A percentile compares a stretch with the other conserved stretches of the same genome.
Conservation (phyloP, 1,140 invertebrate genomes). For the Drosophila oshimai region DNA sequence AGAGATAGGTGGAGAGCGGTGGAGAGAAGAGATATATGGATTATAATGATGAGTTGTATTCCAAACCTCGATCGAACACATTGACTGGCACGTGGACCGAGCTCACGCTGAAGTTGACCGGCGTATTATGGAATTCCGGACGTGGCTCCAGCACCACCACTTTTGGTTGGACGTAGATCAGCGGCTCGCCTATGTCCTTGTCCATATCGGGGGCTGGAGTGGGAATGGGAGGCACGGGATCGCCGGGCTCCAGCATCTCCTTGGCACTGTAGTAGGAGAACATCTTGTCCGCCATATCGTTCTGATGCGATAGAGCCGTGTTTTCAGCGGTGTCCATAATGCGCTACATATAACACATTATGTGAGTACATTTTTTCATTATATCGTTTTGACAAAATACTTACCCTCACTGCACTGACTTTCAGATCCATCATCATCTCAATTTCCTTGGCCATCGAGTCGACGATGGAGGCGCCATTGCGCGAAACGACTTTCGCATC, state of each 20-base stretch:
- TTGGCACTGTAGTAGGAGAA: slow-evolving; percentile 90
- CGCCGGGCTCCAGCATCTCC: slow-evolving; percentile 85
- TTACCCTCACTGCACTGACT: slow-evolving; percentile 91
- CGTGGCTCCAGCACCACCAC: slow-evolving; percentile 87
- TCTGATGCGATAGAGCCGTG: slow-evolving; percentile 86
- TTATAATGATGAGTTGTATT: slow-evolving; percentile 18
- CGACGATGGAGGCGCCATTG: slow-evolving; percentile 88
- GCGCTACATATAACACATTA: slow-evolving; percentile 82
- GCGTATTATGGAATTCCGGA: slow-evolving; percentile 90
- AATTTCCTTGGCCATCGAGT: slow-evolving; percentile 90
- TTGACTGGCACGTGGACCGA: slow-evolving; percentile 98
- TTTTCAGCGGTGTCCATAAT: slow-evolving; percentile 92
- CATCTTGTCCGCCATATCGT: slow-evolving; percentile 85
- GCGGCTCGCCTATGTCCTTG: slow-evolving; percentile 84
- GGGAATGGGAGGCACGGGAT: slow-evolving; percentile 80
- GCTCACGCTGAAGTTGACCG: slow-evolving; percentile 92
- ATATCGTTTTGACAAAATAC: slow-evolving; percentile 4
- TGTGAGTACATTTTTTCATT: background rate
- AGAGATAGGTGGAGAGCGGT: slow-evolving; percentile 34
- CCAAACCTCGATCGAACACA: slow-evolving; percentile 93
- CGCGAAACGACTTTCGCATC: slow-evolving; percentile 87
- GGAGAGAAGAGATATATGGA: slow-evolving; percentile 45
- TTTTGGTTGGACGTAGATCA: slow-evolving; percentile 83
- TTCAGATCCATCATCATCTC: slow-evolving; percentile 92
- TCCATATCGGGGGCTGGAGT: slow-evolving; percentile 83